Base-by-base conservation (phyloP, 2,797 vertebrate genomes). In the Hapalemur alaotrensis region DNA sequence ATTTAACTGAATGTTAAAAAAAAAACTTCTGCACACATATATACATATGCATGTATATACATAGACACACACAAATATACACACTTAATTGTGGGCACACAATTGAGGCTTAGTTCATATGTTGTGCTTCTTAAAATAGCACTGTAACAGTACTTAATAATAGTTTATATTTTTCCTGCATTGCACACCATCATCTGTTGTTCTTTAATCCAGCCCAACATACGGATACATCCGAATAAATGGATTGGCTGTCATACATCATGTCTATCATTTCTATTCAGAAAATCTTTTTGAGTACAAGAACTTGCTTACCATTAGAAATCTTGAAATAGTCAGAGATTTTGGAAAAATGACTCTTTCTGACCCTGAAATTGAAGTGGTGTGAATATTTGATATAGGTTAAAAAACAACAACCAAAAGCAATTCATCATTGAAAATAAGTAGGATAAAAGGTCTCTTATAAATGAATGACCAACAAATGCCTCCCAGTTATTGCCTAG, bases 41-140 rank as follows among this genome's bases (percentile, higher is more conserved):
- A 32, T 9, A 25, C 61, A 14, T 38, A 46, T 43, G 52, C 41
- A 22, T 65, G 25, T 54, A 50, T 69, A 43, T 38, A 59, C 5
- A 89, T 3, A 59, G 2, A 57, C 13, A 91, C 4, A 63, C 2
- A 63, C 8, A 73, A 75, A 70, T 79, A 12, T 2, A n/a, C 20
- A 57, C 4, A 48, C 30, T 75, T 86, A 50, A 57, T 73, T 43
- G 28, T 88, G 46, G 72, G 30, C 52, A 87, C 23, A 14, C 10
- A 91, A 9, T 52, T 81, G 11, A 82, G 35, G 63, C 22, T 43
- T 65, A 52, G 20, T 50, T 95, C 14, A 17, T 70, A 65, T 46
- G 67, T 79, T 95, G 9, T 80, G 38, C 5, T 91, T 90, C 46
- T 95, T 94, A 93, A 91, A 72, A 85, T 91, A 89, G n/a, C 63